phyloP scores from a whole-genome alignment of 2,888 invertebrate genomes.

The Mimachlamys varia region DNA sequence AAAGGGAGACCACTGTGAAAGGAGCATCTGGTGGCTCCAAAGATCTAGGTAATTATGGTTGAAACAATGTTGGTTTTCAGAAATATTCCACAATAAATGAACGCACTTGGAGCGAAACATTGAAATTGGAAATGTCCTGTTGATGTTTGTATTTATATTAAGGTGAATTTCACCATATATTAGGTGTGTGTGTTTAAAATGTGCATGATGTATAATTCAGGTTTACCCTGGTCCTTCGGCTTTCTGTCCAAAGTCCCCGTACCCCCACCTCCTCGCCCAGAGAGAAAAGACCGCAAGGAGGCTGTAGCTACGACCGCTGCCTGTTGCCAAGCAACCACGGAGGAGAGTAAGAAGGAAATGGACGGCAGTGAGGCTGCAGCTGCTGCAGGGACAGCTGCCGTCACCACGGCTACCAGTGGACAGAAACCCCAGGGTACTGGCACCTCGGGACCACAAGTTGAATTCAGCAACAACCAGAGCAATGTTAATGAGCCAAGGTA shows the following conservation, averaged over 20 bases:
- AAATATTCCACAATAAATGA: too few relatives aligned
- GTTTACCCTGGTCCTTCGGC: slow-evolving; percentile 59
- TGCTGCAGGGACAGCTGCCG: slow-evolving; percentile 28
- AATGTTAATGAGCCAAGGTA: slow-evolving; percentile 56
- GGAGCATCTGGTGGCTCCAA: slow-evolving; percentile 43
- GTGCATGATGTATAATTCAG: slow-evolving; percentile 40
- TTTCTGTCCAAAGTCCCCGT: slow-evolving; percentile 52
- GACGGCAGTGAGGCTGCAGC: background rate
- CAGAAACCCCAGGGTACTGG: slow-evolving; percentile 40
- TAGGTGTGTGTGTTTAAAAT: background rate
- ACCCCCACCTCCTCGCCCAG: slow-evolving; percentile 44
- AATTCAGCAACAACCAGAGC: slow-evolving; percentile 56
- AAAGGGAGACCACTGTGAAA: slow-evolving; percentile 40
- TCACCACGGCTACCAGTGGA: slow-evolving; percentile 11
- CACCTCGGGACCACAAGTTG: slow-evolving; percentile 55
- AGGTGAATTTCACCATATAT: slow-evolving; percentile 20
- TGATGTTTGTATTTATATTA: too few relatives aligned
- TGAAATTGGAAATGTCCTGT: too few relatives aligned
- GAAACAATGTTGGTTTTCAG: too few relatives aligned
- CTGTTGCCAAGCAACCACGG: slow-evolving; percentile 5
- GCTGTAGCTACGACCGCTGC: slow-evolving; percentile 48
- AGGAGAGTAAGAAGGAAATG: background rate
- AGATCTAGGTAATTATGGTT: slow-evolving; percentile 42
- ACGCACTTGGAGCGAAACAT: too few relatives aligned
- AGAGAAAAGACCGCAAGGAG: slow-evolving; percentile 54